phyloP scores from a whole-genome alignment of 2,797 vertebrate genomes.

The Acipenser oxyrinchus region DNA sequence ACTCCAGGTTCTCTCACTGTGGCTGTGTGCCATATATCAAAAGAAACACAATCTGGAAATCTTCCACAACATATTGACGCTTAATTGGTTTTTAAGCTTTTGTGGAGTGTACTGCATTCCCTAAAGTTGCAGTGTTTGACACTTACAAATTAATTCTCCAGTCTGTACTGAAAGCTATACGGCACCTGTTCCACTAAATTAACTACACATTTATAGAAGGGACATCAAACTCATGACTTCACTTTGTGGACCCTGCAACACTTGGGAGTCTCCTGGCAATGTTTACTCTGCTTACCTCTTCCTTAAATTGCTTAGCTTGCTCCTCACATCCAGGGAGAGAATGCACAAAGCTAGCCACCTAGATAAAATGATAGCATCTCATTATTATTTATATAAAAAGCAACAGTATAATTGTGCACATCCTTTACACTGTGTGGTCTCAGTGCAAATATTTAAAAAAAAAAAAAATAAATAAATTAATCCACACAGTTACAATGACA shows the following conservation, averaged over 20 bases:
- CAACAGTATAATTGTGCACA: neutral
- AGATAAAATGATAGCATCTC: constrained; percentile 20
- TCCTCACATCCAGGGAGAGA: constrained; percentile 82
- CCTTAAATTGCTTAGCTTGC: constrained; percentile 74
- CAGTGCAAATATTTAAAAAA: too few relatives aligned
- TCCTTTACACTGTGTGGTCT: too few relatives aligned
- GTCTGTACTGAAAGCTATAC: constrained; percentile 12
- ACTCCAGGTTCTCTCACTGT: neutral
- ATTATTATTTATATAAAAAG: neutral
- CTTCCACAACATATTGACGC: neutral
- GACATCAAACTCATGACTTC: constrained; percentile 4
- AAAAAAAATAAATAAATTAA: too few relatives aligned
- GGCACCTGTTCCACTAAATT: constrained; percentile 10
- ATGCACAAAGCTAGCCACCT: constrained; percentile 82
- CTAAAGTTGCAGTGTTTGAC: constrained; percentile 12
- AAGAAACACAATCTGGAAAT: neutral
- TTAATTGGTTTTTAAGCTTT: neutral
- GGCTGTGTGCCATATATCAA: neutral
- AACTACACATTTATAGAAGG: constrained; percentile 5
- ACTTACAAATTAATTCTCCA: constrained; percentile 10
- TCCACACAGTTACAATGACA: too few relatives aligned
- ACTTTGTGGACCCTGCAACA: neutral
- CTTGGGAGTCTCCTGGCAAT: constrained; percentile 1
- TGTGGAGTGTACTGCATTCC: neutral
- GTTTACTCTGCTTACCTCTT: constrained; percentile 64